These are phyloP conservation scores for Hydroisotoma schaefferi DNA, from an alignment of 2,888 invertebrate species.

Conservation along the genomic window DNA sequence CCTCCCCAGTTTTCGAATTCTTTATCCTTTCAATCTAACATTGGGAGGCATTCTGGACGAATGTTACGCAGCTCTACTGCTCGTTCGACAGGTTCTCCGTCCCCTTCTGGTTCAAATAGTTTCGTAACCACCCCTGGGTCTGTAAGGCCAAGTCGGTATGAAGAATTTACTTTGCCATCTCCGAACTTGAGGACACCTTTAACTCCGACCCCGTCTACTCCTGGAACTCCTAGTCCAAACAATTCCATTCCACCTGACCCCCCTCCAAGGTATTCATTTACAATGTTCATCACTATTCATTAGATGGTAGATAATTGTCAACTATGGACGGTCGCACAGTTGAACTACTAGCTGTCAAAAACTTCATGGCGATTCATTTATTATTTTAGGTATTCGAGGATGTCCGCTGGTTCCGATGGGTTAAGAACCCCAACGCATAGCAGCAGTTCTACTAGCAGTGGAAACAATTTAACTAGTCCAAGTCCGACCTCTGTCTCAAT, in stretches of 20 bases:
- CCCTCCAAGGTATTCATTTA: slow-evolving; percentile 41
- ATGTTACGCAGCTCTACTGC: slow-evolving; percentile 31
- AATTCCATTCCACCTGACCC: slow-evolving; percentile 45
- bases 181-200: slow-evolving; percentile 24
- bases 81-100: slow-evolving; percentile 24
- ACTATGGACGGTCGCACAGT: no score
- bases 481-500: slow-evolving; percentile 38
- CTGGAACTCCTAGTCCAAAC: slow-evolving; percentile 46
- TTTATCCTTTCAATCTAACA: slow-evolving; percentile 34
- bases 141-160: slow-evolving; percentile 38
- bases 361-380: no score
- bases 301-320: no score
- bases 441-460: slow-evolving; percentile 45
- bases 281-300: no score
- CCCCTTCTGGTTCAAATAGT: slow-evolving; percentile 26
- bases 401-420: slow-evolving; percentile 24
- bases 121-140: slow-evolving; percentile 44
- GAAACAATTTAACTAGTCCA: slow-evolving; percentile 43
- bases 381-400: slow-evolving; percentile 23
- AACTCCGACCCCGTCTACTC: slow-evolving; percentile 42
- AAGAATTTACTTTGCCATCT: slow-evolving; percentile 41
- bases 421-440: slow-evolving; percentile 45
- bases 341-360: no score
- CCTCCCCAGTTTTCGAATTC: slow-evolving; percentile 34
- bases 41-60: slow-evolving; percentile 33